phyloP scores from a whole-genome alignment of 2,888 invertebrate species.

The Beris chalybata region DNA sequence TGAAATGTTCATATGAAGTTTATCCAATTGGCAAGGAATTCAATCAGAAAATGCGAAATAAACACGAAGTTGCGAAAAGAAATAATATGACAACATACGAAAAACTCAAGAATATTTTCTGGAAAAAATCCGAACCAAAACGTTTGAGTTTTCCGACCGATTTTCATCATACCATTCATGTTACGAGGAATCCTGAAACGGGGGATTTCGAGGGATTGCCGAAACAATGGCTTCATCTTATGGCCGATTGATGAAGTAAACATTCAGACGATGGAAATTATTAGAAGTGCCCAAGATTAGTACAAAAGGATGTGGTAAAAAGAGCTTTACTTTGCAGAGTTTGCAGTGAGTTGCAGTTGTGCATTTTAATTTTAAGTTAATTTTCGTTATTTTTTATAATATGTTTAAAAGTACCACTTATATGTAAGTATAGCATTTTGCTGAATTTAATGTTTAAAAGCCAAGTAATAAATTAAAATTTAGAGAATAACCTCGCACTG shows the following conservation, averaged over 20 bases:
- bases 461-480: no score
- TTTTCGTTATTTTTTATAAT: no score
- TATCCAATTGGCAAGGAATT: slow-evolving; percentile 22
- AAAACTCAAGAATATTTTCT: slow-evolving; percentile 13
- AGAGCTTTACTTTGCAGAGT: no score
- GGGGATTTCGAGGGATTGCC: slow-evolving; percentile 81
- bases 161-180: slow-evolving; percentile 61
- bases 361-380: no score
- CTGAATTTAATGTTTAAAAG: no score
- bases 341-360: no score
- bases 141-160: slow-evolving; percentile 16
- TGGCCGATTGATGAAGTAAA: slow-evolving; percentile 47
- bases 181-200: slow-evolving; percentile 73
- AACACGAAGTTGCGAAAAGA: slow-evolving; percentile 2
- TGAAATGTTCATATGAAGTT: slow-evolving; percentile 23
- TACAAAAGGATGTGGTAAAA: no score
- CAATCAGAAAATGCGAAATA: slow-evolving; percentile 12
- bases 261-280: no score
- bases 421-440: no score
- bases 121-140: neutral
- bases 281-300: no score
- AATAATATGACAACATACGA: slow-evolving; percentile 1
- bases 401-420: no score
- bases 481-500: no score
- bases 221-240: slow-evolving; percentile 69